Base-by-base conservation (phyloP, 1,140 invertebrate species). In the Drosophila varians region DNA sequence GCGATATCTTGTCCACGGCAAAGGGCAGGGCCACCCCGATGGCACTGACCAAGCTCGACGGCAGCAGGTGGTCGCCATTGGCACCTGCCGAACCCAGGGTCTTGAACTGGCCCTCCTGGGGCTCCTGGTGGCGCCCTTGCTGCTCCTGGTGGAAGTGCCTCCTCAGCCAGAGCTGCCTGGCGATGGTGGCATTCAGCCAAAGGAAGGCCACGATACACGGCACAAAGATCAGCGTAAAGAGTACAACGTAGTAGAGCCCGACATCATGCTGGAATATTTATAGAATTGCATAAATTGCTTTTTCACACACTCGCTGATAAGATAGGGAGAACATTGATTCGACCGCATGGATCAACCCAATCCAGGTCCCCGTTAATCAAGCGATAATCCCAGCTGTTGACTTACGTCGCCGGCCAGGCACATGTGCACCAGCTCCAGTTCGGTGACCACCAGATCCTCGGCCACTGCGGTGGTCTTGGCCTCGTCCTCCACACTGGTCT, bases 141-240 rank as follows among this genome's bases (percentile, higher is more conserved):
- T 65, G 53, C 42, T 70, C 65, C 48, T 65, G 74, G 9, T 57
- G 72, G 38, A 68, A 66, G 51, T 86, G 77, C 12, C 89, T 57
- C 4, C 84, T 61, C 16, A 57, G 88, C 91, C 92, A 93, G 43
- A 94, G 90, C 48, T 92, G 90, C 21, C 90, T 66, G 1, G 92
- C 93, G n/a, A 94, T 91, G 0, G 92, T 91, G 16, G 91, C 82
- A 64, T 94, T 93, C 8, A 94, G 86, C 61, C 92, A 92, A 8
- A 93, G 26, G 57, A 94, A 93, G 43, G 92, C 90, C 19, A 91
- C 70, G 18, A 92, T 84, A 34, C 93, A 91, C 7, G 93, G 93
- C 21, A 92, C 16, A 47, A 94, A 94, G 61, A 94, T 92, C 4
- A 93, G 74, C n/a, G 87, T 57, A 26, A 92, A 92, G 6, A 93